Evolutionary conservation across 2,113 vertebrate species (phyloP).

Genomic region (Pluvialis apricaria): DNA sequence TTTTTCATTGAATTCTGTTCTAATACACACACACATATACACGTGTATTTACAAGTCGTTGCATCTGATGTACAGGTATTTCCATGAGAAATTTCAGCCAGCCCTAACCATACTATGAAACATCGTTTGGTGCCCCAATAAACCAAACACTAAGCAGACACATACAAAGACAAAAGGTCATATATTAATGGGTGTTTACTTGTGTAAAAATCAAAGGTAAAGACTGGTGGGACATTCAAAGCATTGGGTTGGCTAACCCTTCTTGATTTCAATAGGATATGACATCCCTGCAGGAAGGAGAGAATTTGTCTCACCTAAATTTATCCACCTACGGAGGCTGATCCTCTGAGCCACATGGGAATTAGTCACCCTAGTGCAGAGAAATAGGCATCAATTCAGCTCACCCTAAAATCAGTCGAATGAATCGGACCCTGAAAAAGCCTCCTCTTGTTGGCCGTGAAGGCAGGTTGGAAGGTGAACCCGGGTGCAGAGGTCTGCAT

Average conservation of each 20-base stretch:
- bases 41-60: not conserved
- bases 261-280: not conserved
- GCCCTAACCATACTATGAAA: not conserved
- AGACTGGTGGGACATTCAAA: not conserved
- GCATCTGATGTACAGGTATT: not conserved
- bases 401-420: not conserved
- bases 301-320: not conserved
- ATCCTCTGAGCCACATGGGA: not conserved
- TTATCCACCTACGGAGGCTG: not conserved
- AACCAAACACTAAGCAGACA: not conserved
- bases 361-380: not conserved
- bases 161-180: not conserved
- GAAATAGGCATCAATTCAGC: not conserved
- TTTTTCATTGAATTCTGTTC: not conserved
- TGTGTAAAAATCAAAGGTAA: not conserved
- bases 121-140: not conserved
- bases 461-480: not conserved
- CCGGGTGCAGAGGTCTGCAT: not conserved
- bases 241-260: fast-evolving
- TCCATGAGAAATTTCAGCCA: not conserved
- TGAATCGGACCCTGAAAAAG: not conserved
- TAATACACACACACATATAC: not conserved
- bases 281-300: not conserved
- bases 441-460: not conserved
- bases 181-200: not conserved